Base-by-base conservation (phyloP, 2,797 vertebrate genomes). In the Microctenopoma steveboyesi region DNA sequence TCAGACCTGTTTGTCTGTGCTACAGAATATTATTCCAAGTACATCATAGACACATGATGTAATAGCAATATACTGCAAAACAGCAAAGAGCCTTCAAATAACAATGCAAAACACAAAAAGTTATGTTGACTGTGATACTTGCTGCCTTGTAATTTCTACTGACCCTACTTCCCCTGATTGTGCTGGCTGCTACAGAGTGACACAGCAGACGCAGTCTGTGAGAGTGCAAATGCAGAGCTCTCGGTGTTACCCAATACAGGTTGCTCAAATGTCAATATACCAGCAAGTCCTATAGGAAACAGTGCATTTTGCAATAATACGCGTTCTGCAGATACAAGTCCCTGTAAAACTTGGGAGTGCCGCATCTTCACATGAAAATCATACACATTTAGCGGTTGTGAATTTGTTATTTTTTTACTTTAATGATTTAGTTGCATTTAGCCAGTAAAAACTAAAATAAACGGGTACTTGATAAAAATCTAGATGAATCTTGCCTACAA, bases 221-320 rank as follows among this genome's bases (percentile, higher is more conserved):
- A 58, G 33, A 54, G 12, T 8, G 37, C 14, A 70, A 42, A 50
- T 33, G 30, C 16, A 58, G 14, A 64, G 37, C 46, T 10, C 16
- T 35, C 33, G 3, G 5, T 39, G 51, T 69, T 77, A 76, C 78
- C 45, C 55, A 66, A 56, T 65, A 67, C 0, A 3, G 22, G 49
- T 48, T 37, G 6, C 50, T 74, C 40, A 83, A 84, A 74, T 45
- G 37, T 71, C 51, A 79, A 14, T 42, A 67, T 51, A 67, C 40
- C 15, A 67, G 11, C 33, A 45, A 61, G 30, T 57, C 45, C 49
- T 74, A 54, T 66, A 48, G 5, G 25, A 60, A 63, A 62, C 35
- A 9, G 6, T 33, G 14, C 30, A 55, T 79, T 82, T 69, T 50
- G 50, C 18, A 79, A 69, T 28, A 49, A 9, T 16, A 7, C 16